Base-by-base conservation (phyloP, 2,888 invertebrate species). In the Lithophane leautieri region DNA sequence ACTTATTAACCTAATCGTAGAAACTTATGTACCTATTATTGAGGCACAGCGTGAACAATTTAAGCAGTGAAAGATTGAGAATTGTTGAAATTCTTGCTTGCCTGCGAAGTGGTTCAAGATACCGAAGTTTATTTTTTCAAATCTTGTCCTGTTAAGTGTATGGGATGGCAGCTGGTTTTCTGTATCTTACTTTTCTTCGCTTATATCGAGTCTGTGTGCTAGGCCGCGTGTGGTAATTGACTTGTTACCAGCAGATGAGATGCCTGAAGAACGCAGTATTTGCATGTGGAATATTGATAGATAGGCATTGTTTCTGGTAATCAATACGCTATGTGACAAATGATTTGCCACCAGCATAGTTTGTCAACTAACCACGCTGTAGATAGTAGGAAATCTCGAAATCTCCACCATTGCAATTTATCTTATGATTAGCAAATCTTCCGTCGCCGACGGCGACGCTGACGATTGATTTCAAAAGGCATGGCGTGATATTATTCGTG, bases 151-250 rank as follows among this genome's bases (percentile, higher is more conserved):
- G n/a, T 1, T 42, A 19, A 11, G 28, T 28, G 22, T 40, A 34
- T 34, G 34, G 22, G 34, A 22, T 34, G 62, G 16, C 7, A 61
- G 28, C 62, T 47, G 34, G 4, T 40, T 54, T 83, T 73, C 67
- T 70, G 70, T 25, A 7, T 28, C 2, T 25, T 16, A 16, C 14
- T 25, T 12, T 25, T 19, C 4, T 14, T 40, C 44, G 58, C 6
- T 47, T n/a, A 58, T 9, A 56, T 65, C 50, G 47, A 70, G 63
- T 79, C 78, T 19, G 60, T 81, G 70, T 74, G 88, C 78, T 87
- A 80, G 71, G 42, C 61, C 50, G 79, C 63, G 70, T 84, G 52
- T 71, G 72, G 42, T 82, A 78, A 86, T 86, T 82, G 80, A 72
- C 77, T 80, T 73, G 83, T 68, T 79, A 65, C 65, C 58, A 61